Conservation (phyloP, 2,113 vertebrate genomes). For the Brachypteracias leptosomus region DNA sequence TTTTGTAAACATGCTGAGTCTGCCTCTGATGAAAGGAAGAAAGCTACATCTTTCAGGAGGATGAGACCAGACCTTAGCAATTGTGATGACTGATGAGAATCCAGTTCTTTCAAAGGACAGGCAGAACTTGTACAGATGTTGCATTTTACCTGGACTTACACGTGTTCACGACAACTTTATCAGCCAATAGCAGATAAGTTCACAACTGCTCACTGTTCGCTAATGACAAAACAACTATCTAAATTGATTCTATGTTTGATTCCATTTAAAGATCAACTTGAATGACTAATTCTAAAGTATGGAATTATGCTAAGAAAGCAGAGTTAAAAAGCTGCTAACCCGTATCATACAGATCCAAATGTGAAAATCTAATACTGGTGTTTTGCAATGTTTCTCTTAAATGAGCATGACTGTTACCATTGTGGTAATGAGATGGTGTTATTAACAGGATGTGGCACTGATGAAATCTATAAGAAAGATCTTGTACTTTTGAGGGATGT, state of each 20-base stretch:
- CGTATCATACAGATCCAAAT: neutral
- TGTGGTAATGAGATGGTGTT: conserved; percentile 56
- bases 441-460: conserved; percentile 63
- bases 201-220: neutral
- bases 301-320: conserved; percentile 50
- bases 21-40: conserved; percentile 7
- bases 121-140: neutral
- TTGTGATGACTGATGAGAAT: neutral
- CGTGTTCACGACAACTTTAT: neutral
- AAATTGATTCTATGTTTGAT: conserved; percentile 48
- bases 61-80: neutral
- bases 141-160: neutral
- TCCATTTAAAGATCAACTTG: conserved; percentile 45
- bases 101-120: neutral
- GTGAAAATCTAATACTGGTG: conserved; percentile 20
- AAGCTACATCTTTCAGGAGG: neutral
- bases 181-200: neutral
- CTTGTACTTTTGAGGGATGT: conserved; percentile 39
- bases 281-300: conserved; percentile 48
- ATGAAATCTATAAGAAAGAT: conserved; percentile 43
- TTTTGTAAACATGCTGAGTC: neutral
- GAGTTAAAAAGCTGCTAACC: conserved; percentile 50
- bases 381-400: conserved; percentile 62
- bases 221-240: conserved; percentile 30
- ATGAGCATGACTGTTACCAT: conserved; percentile 40